Percentiles rank a stretch among this genome's conserved stretches.
Evolutionary conservation across 2,888 invertebrate species (phyloP).

Genomic region (Ophion ventricosus): DNA sequence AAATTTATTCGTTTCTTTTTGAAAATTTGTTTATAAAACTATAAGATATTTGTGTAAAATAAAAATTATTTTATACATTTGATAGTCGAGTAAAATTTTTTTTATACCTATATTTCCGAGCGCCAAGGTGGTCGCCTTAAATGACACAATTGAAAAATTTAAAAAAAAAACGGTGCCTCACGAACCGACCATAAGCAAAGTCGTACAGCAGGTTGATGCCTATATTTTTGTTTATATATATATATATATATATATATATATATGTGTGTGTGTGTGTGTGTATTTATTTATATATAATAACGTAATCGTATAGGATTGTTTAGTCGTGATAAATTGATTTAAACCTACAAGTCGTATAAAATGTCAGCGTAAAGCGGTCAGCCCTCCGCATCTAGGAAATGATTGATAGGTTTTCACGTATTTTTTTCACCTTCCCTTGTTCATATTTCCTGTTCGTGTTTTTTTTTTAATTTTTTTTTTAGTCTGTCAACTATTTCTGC

Average conservation of each 20-base stretch:
- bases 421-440: conserved; percentile 15
- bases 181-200: conserved; percentile 46
- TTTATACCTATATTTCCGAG: too few relatives aligned
- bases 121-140: too few relatives aligned
- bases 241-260: conserved; percentile 56
- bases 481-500: conserved; percentile 7
- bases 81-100: too few relatives aligned
- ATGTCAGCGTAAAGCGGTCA: conserved; percentile 64
- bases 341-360: conserved; percentile 66
- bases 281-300: conserved; percentile 64
- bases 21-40: too few relatives aligned
- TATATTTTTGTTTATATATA: conserved; percentile 50
- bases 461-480: background rate
- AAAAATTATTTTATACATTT: too few relatives aligned
- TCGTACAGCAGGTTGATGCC: conserved; percentile 28
- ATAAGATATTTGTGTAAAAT: too few relatives aligned
- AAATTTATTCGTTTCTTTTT: too few relatives aligned
- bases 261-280: conserved; percentile 55
- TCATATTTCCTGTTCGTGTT: conserved; percentile 17
- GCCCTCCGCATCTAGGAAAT: conserved; percentile 26
- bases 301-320: conserved; percentile 61
- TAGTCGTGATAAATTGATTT: conserved; percentile 60
- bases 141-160: conserved; percentile 25
- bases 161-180: conserved; percentile 20
- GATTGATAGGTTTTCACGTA: conserved; percentile 35